These are phyloP conservation scores for Barbus barbus DNA, from an alignment of 2,113 vertebrate species.

Conservation along the genomic window DNA sequence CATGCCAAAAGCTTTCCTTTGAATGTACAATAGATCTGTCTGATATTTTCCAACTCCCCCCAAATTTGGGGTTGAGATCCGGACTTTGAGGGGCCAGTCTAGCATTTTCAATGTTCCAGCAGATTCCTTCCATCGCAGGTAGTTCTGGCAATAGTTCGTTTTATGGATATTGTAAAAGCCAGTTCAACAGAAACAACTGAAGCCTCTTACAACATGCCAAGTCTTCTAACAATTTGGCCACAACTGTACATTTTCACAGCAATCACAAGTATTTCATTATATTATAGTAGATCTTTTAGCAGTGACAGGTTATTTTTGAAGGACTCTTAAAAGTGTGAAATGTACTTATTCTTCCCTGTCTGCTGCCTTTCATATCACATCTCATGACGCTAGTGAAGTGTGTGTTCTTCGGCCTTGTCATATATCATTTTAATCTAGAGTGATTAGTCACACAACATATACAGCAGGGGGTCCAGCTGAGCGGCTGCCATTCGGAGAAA, in stretches of 20 bases:
- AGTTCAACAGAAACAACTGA: too few relatives aligned
- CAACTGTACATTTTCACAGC: background rate
- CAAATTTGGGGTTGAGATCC: too few relatives aligned
- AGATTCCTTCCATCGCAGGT: too few relatives aligned
- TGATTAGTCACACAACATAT: background rate
- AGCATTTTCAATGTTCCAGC: too few relatives aligned
- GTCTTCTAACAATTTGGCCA: too few relatives aligned
- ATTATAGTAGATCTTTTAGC: background rate
- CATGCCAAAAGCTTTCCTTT: too few relatives aligned
- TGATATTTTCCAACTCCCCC: too few relatives aligned
- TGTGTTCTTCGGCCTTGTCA: background rate
- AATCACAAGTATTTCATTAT: background rate
- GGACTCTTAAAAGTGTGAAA: constrained; percentile 3
- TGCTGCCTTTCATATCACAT: background rate
- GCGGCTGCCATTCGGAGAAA: background rate
- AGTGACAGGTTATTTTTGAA: background rate
- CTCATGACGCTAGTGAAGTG: background rate
- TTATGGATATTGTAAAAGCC: too few relatives aligned
- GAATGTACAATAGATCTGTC: too few relatives aligned
- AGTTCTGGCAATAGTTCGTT: too few relatives aligned
- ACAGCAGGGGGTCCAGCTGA: constrained; percentile 8
- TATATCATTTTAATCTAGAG: background rate
- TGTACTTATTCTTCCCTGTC: background rate
- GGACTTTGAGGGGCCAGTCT: too few relatives aligned
- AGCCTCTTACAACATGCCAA: too few relatives aligned